Evolutionary conservation across 2,113 vertebrate genomes (phyloP).

Genomic region (Heloderma charlesbogerti): DNA sequence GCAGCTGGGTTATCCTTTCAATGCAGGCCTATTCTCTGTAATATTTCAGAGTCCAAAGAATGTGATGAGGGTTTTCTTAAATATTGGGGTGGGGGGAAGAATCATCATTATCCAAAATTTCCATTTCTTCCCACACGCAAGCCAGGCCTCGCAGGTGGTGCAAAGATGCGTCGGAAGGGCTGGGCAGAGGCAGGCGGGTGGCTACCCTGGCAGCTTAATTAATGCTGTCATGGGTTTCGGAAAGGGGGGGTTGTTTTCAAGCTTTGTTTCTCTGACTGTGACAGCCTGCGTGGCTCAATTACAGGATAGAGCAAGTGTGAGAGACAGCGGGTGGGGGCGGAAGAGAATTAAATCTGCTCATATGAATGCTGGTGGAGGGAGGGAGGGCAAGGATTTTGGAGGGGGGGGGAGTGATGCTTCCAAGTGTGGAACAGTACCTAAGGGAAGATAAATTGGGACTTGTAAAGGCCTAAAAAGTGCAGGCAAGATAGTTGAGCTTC

Average conservation of each 20-base stretch:
- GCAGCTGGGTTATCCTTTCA: not conserved
- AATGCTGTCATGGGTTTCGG: not conserved
- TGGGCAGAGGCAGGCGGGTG: not conserved
- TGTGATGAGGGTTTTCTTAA: not conserved
- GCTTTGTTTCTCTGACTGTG: slow-evolving; percentile 21
- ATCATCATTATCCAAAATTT: slow-evolving; percentile 6
- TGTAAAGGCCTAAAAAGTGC: not conserved
- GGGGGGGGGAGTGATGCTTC: not conserved
- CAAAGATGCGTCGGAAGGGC: not conserved
- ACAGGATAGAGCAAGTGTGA: slow-evolving; percentile 31
- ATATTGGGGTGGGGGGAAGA: not conserved
- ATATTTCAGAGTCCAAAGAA: not conserved
- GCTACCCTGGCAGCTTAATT: slow-evolving; percentile 37
- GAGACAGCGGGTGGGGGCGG: slow-evolving; percentile 17
- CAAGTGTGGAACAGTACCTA: not conserved
- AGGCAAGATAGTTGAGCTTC: not conserved
- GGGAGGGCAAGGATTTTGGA: not conserved
- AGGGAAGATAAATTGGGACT: not conserved
- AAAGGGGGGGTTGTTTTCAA: not conserved
- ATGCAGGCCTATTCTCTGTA: not conserved
- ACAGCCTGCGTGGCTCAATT: slow-evolving; percentile 25
- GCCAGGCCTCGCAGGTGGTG: slow-evolving; percentile 15
- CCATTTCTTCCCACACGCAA: slow-evolving; percentile 1
- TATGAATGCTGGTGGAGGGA: not conserved
- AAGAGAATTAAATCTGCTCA: slow-evolving; percentile 3